Percentiles rank a stretch among this genome's conserved stretches.
phyloP scores from a whole-genome alignment of 2,888 invertebrate genomes.

The Acleris sparsana region DNA sequence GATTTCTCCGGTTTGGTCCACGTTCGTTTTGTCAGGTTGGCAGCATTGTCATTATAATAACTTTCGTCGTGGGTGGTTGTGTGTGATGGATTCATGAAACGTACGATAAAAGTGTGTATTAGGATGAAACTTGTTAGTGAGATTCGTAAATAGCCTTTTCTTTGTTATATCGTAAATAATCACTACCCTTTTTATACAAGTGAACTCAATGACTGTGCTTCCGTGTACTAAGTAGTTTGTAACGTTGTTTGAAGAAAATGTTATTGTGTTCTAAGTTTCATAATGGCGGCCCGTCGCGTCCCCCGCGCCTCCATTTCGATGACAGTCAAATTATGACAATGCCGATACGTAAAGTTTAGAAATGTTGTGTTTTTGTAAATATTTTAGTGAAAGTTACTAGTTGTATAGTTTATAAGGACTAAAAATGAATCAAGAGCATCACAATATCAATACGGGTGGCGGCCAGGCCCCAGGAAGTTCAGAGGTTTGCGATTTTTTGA shows the following conservation, averaged over 20 bases:
- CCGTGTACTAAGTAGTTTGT: conserved; percentile 41
- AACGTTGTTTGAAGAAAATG: conserved; percentile 60
- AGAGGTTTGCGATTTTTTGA: conserved; percentile 72
- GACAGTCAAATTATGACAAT: conserved; percentile 85
- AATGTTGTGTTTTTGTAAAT: conserved; percentile 73
- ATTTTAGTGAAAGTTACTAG: conserved; percentile 56
- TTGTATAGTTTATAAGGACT: conserved; percentile 54
- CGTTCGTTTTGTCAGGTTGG: conserved; percentile 52
- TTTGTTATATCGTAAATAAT: conserved; percentile 39
- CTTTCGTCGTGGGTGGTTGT: conserved; percentile 66
- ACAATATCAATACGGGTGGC: conserved; percentile 84
- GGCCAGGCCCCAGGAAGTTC: conserved; percentile 82
- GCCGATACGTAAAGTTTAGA: conserved; percentile 75
- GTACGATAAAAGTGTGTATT: conserved; percentile 54
- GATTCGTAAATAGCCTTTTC: conserved; percentile 36
- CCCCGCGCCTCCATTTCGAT: conserved; percentile 86
- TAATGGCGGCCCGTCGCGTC: conserved; percentile 87
- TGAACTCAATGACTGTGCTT: conserved; percentile 35
- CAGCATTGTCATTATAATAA: conserved; percentile 62
- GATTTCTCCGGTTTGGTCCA: conserved; percentile 7
- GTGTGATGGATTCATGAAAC: conserved; percentile 46
- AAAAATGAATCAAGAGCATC: conserved; percentile 80
- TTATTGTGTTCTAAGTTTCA: conserved; percentile 82
- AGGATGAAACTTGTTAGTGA: conserved; percentile 14
- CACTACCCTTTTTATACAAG: conserved; percentile 24